Percentiles rank a stretch among this genome's conserved stretches.
These are phyloP conservation scores for Eulemur coronatus DNA, from an alignment of 2,797 vertebrate genomes.

Conservation along the genomic window DNA sequence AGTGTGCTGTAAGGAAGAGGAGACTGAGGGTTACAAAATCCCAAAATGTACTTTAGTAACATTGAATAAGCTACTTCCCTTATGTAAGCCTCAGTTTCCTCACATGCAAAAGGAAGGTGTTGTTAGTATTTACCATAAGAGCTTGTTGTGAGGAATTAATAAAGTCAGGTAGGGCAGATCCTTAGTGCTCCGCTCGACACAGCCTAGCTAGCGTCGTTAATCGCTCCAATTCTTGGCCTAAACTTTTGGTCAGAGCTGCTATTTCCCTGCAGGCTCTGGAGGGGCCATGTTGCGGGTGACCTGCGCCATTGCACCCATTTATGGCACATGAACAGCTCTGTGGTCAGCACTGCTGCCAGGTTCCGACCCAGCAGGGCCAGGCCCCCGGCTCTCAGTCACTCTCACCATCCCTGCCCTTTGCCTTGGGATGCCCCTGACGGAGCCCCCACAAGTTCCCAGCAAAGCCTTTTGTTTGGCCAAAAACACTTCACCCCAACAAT, in stretches of 20 bases:
- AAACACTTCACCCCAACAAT: background rate
- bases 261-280: background rate
- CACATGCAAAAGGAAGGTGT: background rate
- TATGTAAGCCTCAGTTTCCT: background rate
- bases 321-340: background rate
- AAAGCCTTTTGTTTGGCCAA: background rate
- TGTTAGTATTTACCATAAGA: background rate
- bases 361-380: background rate
- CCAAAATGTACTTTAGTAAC: background rate
- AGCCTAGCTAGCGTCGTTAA: rapidly evolving
- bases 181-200: background rate
- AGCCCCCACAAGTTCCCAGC: background rate
- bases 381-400: background rate
- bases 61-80: background rate
- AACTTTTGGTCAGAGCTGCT: background rate
- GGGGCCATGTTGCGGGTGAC: rapidly evolving
- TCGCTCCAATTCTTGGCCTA: background rate
- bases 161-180: background rate
- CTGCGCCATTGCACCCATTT: background rate
- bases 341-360: background rate
- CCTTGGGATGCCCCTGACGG: background rate
- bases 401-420: background rate
- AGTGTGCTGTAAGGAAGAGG: background rate
- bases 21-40: background rate
- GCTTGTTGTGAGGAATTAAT: background rate